A percentile compares a stretch with the other conserved stretches of the same genome.
Conservation (phyloP, 2,888 invertebrate species). For the Tetragnatha montana region DNA sequence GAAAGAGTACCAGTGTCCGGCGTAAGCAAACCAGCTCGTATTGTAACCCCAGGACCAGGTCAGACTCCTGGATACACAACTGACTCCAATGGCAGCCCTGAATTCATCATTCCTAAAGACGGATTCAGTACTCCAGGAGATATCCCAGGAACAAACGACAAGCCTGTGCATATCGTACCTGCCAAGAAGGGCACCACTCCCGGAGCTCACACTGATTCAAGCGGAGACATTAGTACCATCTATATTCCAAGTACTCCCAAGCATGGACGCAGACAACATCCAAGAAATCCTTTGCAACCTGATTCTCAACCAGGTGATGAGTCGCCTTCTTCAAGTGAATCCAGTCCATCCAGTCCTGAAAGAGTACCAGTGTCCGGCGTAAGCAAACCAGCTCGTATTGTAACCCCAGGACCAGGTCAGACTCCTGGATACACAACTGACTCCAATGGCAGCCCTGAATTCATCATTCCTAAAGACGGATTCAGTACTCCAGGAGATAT, state of each 20-base stretch:
- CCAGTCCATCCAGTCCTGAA: neutral
- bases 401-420: conserved; percentile 8
- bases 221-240: neutral
- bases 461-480: no score
- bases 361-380: no score
- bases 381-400: no score
- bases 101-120: neutral
- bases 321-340: no score
- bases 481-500: no score
- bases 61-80: conserved; percentile 5
- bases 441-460: no score
- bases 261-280: no score
- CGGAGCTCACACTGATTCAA: neutral
- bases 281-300: no score
- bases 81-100: conserved; percentile 7
- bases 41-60: conserved; percentile 28
- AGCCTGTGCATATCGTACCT: neutral
- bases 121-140: conserved; percentile 14
- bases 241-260: conserved; percentile 5
- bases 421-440: neutral
- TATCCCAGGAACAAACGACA: conserved; percentile 12
- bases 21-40: conserved; percentile 6
- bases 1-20: neutral
- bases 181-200: conserved; percentile 26
- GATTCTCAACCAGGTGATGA: no score